A percentile compares a stretch with the other conserved stretches of the same genome.
These are phyloP conservation scores for Pipistrellus kuhlii DNA, from an alignment of 2,797 vertebrate species.

Conservation along the genomic window DNA sequence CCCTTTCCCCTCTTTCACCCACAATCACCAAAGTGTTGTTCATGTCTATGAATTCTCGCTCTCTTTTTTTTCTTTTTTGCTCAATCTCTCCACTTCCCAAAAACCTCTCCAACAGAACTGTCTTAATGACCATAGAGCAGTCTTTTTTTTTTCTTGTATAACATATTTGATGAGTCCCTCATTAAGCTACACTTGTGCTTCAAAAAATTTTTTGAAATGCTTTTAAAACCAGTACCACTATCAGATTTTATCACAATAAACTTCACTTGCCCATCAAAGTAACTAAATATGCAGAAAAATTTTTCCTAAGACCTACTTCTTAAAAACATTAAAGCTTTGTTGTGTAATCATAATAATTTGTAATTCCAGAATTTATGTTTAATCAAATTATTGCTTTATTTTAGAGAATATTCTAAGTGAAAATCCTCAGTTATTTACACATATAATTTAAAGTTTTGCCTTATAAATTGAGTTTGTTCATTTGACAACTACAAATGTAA, in stretches of 20 bases:
- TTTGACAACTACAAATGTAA: background rate
- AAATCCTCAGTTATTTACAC: background rate
- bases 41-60: no score
- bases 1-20: background rate
- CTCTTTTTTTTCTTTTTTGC: no score
- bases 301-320: background rate
- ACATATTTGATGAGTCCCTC: background rate
- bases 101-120: no score
- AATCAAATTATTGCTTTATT: conserved; percentile 8
- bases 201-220: background rate
- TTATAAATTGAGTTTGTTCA: background rate
- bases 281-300: background rate
- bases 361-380: background rate
- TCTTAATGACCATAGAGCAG: background rate
- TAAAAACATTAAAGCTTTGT: background rate
- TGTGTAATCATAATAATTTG: conserved; percentile 16
- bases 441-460: conserved; percentile 2
- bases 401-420: background rate
- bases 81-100: no score
- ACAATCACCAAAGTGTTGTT: no score
- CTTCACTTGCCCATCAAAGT: background rate
- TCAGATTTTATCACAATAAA: background rate
- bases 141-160: background rate
- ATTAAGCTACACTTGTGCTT: background rate
- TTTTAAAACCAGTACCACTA: background rate